Evolutionary conservation across 2,888 invertebrate genomes (phyloP).

Genomic region (Sympetrum striolatum): DNA sequence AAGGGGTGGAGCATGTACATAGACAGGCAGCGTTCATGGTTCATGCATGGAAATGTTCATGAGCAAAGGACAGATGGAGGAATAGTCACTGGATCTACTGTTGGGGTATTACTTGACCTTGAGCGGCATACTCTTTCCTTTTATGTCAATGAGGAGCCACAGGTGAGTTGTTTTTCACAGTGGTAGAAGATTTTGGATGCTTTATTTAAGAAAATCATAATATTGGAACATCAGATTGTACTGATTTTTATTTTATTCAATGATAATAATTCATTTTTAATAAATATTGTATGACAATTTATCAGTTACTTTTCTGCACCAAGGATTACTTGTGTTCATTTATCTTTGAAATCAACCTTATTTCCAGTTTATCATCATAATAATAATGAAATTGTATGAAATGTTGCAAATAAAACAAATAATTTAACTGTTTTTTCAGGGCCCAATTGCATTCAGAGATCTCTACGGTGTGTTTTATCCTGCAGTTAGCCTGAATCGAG

Average conservation of each 20-base stretch:
- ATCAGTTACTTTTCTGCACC: too few species aligned
- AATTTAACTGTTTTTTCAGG: conserved; percentile 60
- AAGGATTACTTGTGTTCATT: too few species aligned
- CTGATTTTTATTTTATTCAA: neutral
- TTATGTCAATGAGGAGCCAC: conserved; percentile 92
- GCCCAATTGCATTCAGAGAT: conserved; percentile 89
- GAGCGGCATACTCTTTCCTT: conserved; percentile 88
- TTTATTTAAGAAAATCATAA: neutral
- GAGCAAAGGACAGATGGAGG: conserved; percentile 91
- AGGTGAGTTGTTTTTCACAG: conserved; percentile 59
- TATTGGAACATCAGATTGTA: neutral
- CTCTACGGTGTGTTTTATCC: conserved; percentile 97
- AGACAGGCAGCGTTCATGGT: conserved; percentile 95
- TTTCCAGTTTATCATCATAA: too few species aligned
- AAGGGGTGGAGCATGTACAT: conserved; percentile 99
- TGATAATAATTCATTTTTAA: too few species aligned
- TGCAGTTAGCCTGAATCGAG: conserved; percentile 96
- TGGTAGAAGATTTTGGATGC: neutral
- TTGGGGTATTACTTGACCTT: conserved; percentile 92
- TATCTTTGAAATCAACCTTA: too few species aligned
- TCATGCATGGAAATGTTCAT: conserved; percentile 94
- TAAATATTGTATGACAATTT: too few species aligned
- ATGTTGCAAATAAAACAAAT: neutral
- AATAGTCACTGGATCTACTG: conserved; percentile 79
- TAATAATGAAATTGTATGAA: neutral